A percentile compares a stretch with the other conserved stretches of the same genome.
These are phyloP conservation scores for Spodoptera frugiperda DNA, from an alignment of 1,140 invertebrate genomes.

Conservation along the genomic window DNA sequence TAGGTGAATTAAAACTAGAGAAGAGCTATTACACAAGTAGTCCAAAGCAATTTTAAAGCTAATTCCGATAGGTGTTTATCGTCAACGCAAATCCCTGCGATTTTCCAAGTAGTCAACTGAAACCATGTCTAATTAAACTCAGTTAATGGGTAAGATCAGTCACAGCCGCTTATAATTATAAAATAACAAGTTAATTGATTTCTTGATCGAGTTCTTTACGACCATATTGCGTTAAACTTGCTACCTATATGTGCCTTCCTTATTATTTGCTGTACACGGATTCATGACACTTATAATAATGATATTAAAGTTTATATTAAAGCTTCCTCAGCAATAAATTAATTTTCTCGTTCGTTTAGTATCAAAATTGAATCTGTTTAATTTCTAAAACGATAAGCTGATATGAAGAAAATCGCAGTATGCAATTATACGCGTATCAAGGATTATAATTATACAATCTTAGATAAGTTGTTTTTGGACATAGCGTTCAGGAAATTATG, in stretches of 20 bases:
- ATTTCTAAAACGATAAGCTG: not conserved
- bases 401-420: not conserved
- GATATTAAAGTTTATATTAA: not conserved
- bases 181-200: constrained; percentile 42
- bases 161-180: constrained; percentile 38
- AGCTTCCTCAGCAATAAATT: not conserved
- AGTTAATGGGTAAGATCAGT: constrained; percentile 36
- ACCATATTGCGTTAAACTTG: not conserved
- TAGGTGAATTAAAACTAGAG: not conserved
- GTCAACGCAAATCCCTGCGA: constrained; percentile 26
- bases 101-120: constrained; percentile 24
- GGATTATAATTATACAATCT: not conserved
- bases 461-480: not conserved
- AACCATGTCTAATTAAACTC: constrained; percentile 30
- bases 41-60: not conserved
- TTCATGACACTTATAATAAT: too few species aligned
- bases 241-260: not conserved
- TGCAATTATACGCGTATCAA: constrained; percentile 1
- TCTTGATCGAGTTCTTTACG: constrained; percentile 36
- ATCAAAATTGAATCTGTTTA: too few species aligned
- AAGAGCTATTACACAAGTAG: not conserved
- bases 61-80: constrained; percentile 17
- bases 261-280: not conserved
- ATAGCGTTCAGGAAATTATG: not conserved
- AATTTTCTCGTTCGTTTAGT: too few species aligned